A percentile compares a stretch with the other conserved stretches of the same genome.
phyloP scores from a whole-genome alignment of 2,888 invertebrate genomes.

The Cataglyphis livida region DNA sequence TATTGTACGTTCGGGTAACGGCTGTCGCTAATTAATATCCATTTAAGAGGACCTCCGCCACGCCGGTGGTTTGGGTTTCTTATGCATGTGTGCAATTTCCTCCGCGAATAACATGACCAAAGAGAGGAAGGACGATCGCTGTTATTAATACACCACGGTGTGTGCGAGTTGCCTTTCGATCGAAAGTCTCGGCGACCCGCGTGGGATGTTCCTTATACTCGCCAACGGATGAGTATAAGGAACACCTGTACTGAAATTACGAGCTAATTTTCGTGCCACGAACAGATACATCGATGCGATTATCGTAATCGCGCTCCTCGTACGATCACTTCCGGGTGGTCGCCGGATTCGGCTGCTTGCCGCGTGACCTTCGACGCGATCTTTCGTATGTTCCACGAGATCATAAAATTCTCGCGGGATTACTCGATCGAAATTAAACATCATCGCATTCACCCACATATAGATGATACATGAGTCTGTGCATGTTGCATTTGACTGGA shows the following conservation, averaged over 20 bases:
- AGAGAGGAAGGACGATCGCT: slow-evolving; percentile 1
- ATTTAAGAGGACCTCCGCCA: slow-evolving; percentile 46
- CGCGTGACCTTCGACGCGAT: slow-evolving; percentile 3
- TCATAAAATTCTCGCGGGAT: slow-evolving; percentile 26
- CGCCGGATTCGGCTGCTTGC: slow-evolving; percentile 49
- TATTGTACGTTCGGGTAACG: slow-evolving; percentile 25
- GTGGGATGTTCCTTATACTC: slow-evolving; percentile 23
- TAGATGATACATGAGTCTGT: not conserved
- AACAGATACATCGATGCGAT: slow-evolving; percentile 48
- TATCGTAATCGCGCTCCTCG: slow-evolving; percentile 58
- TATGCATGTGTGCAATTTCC: not conserved
- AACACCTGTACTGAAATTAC: slow-evolving; percentile 66
- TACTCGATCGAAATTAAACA: slow-evolving; percentile 24
- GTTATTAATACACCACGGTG: slow-evolving; percentile 39
- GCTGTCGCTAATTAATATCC: slow-evolving; percentile 52
- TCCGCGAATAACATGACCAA: slow-evolving; percentile 16
- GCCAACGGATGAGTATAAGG: slow-evolving; percentile 45
- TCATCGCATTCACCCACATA: not conserved
- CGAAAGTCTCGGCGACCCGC: slow-evolving; percentile 36
- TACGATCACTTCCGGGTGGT: slow-evolving; percentile 58
- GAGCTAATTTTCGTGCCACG: slow-evolving; percentile 64
- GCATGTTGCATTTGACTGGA: not conserved
- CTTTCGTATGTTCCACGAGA: not conserved
- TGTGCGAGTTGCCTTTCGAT: slow-evolving; percentile 15
- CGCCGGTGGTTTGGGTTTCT: slow-evolving; percentile 16